A percentile compares a stretch with the other conserved stretches of the same genome.
phyloP scores from a whole-genome alignment of 2,113 vertebrate species.

The Hydrochoerus hydrochaeris region DNA sequence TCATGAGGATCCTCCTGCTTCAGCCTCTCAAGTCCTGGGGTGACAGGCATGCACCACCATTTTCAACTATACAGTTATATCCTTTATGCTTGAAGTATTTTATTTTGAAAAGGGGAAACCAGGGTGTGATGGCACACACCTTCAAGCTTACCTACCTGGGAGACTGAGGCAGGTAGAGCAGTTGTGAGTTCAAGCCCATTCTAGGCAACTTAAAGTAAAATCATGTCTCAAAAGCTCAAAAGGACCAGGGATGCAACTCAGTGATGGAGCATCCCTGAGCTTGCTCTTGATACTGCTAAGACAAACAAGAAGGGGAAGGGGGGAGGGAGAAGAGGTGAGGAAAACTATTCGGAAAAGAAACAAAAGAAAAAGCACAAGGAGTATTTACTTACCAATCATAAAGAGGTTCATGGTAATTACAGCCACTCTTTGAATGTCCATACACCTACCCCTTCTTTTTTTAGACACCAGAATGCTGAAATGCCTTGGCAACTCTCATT shows the following conservation, averaged over 20 bases:
- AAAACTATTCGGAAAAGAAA: neutral
- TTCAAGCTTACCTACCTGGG: neutral
- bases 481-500: neutral
- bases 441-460: neutral
- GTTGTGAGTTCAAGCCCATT: neutral
- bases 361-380: neutral
- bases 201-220: neutral
- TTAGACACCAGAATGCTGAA: neutral
- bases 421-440: constrained; percentile 1
- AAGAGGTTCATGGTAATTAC: neutral
- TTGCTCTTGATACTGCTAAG: neutral
- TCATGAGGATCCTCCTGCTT: neutral
- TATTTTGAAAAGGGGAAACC: neutral
- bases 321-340: no score
- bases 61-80: neutral
- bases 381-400: neutral
- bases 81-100: neutral
- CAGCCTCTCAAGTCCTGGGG: neutral
- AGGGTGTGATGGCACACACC: neutral
- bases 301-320: neutral
- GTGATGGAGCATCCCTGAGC: neutral
- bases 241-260: neutral
- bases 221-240: neutral
- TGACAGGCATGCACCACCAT: neutral
- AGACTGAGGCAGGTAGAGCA: neutral